Base-by-base conservation (phyloP, 1,140 invertebrate genomes). In the Danaus plexippus region DNA sequence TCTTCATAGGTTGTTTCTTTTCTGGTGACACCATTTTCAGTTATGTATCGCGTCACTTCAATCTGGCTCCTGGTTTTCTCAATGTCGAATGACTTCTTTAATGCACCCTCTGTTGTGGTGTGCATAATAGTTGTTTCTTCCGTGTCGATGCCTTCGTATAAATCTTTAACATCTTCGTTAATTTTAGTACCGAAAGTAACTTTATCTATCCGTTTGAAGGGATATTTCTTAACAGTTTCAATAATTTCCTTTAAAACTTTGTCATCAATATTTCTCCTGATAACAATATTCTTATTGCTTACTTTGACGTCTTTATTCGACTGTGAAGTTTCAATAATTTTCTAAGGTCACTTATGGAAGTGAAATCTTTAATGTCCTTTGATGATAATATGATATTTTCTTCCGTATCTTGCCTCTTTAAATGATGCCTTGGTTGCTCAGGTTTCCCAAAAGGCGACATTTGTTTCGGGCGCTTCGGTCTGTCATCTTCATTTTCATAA, bases 1-100 rank as follows among this genome's bases (percentile, higher is more conserved):
- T 88, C 87, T 69, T 88, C 87, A 47, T 87, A 88, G 41, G 87
- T 88, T 22, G 86, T 87, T 63, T 80, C 72, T 67, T 87, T 88
- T 22, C 80, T 85, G 8, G 80, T 88, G 47, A 88, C 74, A n/a
- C 87, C 87, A 66, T 88, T 88, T 67, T 88, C 82, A 15, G 83
- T 88, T 12, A 88, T 80, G 52, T 88, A 88, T 44, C 80, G 75
- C 9, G 83, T 84, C 7, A 88, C 87, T 67, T 88, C 87, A 48
- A 88, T 74, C 71, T 88, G 87, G 65, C 85, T 88, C 56, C 75
- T 81, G 10, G 78, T 82, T 64, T 88, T 87, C 49, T 88, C 86
- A 1, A 88, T 65, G 63, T 88, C 80, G 69, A 84, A 88, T 43
- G 86, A 71, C 54, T 87, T 85, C 62, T 83, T 87, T 9, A 81